Evolutionary conservation across 2,113 vertebrate genomes (phyloP).

Genomic region (Phaethon lepturus): DNA sequence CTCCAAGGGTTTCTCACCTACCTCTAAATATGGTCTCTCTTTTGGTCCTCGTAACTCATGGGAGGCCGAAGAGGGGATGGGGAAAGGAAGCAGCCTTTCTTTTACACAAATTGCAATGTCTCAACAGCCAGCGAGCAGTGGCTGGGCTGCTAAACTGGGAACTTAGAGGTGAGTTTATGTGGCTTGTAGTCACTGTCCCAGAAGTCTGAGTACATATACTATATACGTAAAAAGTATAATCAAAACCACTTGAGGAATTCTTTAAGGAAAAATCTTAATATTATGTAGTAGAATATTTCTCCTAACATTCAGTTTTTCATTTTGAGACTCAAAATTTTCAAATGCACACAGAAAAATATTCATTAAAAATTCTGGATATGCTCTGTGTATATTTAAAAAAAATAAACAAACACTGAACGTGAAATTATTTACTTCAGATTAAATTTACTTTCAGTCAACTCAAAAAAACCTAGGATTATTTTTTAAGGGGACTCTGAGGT

Average conservation of each 20-base stretch:
- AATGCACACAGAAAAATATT: background rate
- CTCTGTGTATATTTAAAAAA: background rate
- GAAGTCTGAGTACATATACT: background rate
- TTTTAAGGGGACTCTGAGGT: background rate
- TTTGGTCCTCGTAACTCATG: background rate
- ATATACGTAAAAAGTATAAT: background rate
- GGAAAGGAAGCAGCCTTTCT: background rate
- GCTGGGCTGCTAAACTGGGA: background rate
- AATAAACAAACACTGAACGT: background rate
- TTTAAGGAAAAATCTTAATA: background rate
- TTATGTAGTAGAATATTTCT: background rate
- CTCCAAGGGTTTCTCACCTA: background rate
- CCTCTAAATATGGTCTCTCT: background rate
- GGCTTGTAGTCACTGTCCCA: background rate
- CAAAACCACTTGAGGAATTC: background rate
- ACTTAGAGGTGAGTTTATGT: background rate
- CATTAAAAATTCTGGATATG: rapidly evolving
- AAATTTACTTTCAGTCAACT: background rate
- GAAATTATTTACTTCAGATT: background rate
- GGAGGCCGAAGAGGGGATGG: background rate
- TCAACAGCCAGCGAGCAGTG: rapidly evolving
- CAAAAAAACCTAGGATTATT: rapidly evolving
- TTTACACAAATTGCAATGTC: rapidly evolving
- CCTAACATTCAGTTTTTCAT: background rate
- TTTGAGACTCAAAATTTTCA: background rate